Conservation (phyloP, 2,113 vertebrate genomes). For the Scatophagus argus region DNA sequence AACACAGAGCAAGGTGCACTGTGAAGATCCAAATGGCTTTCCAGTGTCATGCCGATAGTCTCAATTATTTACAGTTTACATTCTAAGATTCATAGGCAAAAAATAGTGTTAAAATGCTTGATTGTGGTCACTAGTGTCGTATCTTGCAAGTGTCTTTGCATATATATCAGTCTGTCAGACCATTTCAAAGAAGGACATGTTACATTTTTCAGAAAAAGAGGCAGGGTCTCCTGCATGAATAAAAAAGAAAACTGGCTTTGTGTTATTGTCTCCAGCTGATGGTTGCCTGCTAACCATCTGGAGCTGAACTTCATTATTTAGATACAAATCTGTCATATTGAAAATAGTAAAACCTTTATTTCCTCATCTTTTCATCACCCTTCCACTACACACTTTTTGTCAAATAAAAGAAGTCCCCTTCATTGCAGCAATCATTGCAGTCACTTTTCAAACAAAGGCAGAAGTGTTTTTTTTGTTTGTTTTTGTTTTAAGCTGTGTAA, state of each 20-base stretch:
- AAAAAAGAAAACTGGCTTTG: neutral
- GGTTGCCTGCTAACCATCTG: slow-evolving; percentile 6
- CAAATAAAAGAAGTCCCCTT: slow-evolving; percentile 30
- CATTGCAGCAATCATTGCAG: slow-evolving; percentile 27
- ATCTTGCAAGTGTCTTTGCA: neutral
- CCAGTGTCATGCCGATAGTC: neutral
- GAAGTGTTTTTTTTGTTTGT: neutral
- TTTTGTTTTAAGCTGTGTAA: neutral
- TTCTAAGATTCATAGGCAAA: neutral
- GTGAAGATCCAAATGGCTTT: neutral
- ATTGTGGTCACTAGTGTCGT: neutral
- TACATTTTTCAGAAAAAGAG: neutral
- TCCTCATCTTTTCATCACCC: slow-evolving; percentile 7
- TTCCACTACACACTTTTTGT: neutral
- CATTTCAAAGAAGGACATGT: neutral
- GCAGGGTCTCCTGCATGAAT: neutral
- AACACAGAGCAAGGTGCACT: neutral
- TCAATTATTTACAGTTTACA: neutral
- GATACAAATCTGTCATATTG: slow-evolving; percentile 23
- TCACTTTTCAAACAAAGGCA: slow-evolving; percentile 47
- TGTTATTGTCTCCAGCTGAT: neutral
- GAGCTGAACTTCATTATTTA: slow-evolving; percentile 21
- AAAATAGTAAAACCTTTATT: slow-evolving; percentile 9
- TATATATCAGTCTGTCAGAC: neutral
- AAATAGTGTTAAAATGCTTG: neutral